These are phyloP conservation scores for Sakesphorus luctuosus DNA, from an alignment of 2,113 vertebrate species.

Conservation along the genomic window DNA sequence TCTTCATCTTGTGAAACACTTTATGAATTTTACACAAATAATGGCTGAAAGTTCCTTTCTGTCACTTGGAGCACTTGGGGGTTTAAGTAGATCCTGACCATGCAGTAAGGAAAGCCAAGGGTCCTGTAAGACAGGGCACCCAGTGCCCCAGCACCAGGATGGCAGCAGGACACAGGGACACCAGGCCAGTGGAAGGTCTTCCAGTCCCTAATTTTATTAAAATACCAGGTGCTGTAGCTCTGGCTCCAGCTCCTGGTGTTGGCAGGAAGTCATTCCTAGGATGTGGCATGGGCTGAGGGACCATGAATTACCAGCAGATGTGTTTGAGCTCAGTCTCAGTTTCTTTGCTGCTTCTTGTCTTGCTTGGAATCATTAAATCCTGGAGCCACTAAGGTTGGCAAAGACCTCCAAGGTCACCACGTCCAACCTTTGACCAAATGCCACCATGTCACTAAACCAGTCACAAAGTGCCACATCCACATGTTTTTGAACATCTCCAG, in stretches of 20 bases:
- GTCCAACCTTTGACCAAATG: background rate
- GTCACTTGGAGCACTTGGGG: background rate
- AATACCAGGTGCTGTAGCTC: background rate
- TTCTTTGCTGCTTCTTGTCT: background rate
- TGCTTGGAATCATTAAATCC: too few relatives aligned
- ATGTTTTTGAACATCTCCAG: background rate
- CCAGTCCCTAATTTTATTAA: background rate
- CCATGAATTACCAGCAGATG: background rate
- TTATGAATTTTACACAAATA: background rate
- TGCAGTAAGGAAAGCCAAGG: background rate
- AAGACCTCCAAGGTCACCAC: background rate
- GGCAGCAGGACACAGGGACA: rapidly evolving
- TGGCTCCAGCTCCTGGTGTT: background rate
- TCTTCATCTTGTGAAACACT: background rate
- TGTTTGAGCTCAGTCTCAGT: background rate
- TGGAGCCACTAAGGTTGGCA: background rate
- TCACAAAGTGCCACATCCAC: background rate
- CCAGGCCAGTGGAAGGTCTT: background rate
- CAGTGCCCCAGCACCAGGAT: background rate
- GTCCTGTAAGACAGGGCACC: background rate
- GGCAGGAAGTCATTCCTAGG: background rate
- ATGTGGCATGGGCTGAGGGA: background rate
- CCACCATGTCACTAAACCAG: background rate
- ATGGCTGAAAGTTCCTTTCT: background rate
- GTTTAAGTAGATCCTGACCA: background rate